Evolutionary conservation across 1,140 invertebrate genomes (phyloP), one percentile per base, ranked within the genome.

Genomic region (Papilio aristodemus): DNA sequence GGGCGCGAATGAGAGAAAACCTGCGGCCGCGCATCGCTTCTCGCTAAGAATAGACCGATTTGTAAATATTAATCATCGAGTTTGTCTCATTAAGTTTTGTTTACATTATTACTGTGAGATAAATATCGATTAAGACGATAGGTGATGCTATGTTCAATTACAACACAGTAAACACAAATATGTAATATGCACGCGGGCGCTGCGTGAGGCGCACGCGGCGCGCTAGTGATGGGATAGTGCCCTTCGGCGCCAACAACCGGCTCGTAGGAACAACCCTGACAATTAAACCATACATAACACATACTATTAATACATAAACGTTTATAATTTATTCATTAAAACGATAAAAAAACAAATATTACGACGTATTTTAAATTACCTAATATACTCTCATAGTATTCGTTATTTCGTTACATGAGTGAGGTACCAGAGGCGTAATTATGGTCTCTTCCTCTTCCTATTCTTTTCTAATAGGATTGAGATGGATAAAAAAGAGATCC

Each of bases 191-290:
- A 88, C 81, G 85, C 69, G 17, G 58, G 11, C 43, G 25, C 14
- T 50, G 80, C 85, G 85, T 90, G 87, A 80, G 79, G 71, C 59
- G 75, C 86, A 88, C 81, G 81, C 75, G 77, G 62, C 58, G 72
- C 10, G 19, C 67, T 80, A 72, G 82, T 87, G 87, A 79, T 80
- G 63, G 70, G 67, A 76, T 75, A 76, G 80, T 81, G 84, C 79
- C 79, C 75, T 80, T 25, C 27, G 62, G 1, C 38, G 19, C 17
- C 14, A 13, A 9, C 17, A 64, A 64, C 62, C 59, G 59, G 59
- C 14, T 43, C 25, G 43, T 27, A 43, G 8, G 2, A 22, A 43
- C 38, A 64, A 64, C 62, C 62, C 62, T 64, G 62, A 64, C 25
- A 25, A 43, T 22, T 64, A 64, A 14, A 43, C 38, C 14, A 19